These are phyloP conservation scores for Pagrus major DNA, from an alignment of 2,113 vertebrate species.

Conservation along the genomic window DNA sequence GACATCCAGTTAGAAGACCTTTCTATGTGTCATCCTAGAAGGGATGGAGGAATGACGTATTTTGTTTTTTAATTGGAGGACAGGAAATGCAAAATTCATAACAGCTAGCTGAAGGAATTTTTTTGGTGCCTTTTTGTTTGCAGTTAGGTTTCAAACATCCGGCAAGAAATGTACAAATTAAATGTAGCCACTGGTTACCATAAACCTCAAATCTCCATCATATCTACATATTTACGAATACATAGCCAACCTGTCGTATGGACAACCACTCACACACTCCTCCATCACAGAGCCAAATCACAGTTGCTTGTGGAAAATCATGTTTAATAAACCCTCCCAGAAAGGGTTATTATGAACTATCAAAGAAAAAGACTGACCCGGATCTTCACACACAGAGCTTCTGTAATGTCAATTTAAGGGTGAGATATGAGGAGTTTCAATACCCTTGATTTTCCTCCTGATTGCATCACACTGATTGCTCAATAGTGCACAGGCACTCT, in stretches of 20 bases:
- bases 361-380: neutral
- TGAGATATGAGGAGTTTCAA: slow-evolving; percentile 16
- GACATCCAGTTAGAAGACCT: too few species aligned
- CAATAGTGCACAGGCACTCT: slow-evolving; percentile 5
- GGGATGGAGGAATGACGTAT: too few species aligned
- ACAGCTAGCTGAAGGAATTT: too few species aligned
- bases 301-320: too few species aligned
- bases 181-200: too few species aligned
- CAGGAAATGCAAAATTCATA: too few species aligned
- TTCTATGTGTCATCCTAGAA: too few species aligned
- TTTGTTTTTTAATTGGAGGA: too few species aligned
- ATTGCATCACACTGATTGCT: slow-evolving; percentile 65
- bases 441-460: slow-evolving; percentile 46
- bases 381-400: slow-evolving; percentile 18
- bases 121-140: too few species aligned
- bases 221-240: neutral
- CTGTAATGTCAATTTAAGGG: slow-evolving; percentile 39
- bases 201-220: neutral
- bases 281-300: neutral
- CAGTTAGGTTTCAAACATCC: too few species aligned
- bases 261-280: neutral
- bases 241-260: neutral
- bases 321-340: too few species aligned
- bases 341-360: slow-evolving; percentile 6
- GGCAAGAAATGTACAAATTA: too few species aligned